phyloP scores from a whole-genome alignment of 2,888 invertebrate genomes.

The Lacanobia oleracea region DNA sequence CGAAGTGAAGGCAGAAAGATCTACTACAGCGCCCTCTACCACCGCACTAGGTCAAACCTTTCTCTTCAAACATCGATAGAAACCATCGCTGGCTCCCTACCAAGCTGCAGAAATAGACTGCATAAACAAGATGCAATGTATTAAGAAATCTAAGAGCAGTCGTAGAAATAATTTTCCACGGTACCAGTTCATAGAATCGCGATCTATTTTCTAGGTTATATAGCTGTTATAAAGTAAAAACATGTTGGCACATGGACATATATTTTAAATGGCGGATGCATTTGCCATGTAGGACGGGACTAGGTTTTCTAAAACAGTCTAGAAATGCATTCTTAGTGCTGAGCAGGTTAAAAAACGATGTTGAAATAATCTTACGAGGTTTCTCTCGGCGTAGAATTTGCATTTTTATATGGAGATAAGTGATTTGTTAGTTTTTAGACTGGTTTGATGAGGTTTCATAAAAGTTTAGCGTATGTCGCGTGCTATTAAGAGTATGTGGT shows the following conservation, averaged over 20 bases:
- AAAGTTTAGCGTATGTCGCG: conserved; percentile 40
- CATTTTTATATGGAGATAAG: conserved; percentile 63
- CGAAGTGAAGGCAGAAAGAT: conserved; percentile 87
- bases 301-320: conserved; percentile 82
- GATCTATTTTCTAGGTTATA: conserved; percentile 85
- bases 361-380: conserved; percentile 58
- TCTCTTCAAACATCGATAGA: conserved; percentile 24
- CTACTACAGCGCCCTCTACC: conserved; percentile 74
- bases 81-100: conserved; percentile 67
- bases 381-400: conserved; percentile 60
- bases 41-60: conserved; percentile 55
- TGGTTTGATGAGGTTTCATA: conserved; percentile 60
- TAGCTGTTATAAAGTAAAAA: conserved; percentile 83
- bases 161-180: conserved; percentile 34
- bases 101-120: accelerated
- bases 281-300: conserved; percentile 80
- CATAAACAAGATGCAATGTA: conserved; percentile 64
- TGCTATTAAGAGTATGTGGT: conserved; percentile 25
- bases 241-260: conserved; percentile 79
- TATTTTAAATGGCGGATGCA: conserved; percentile 84
- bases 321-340: conserved; percentile 76
- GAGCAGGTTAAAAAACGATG: conserved; percentile 64
- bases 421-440: conserved; percentile 63
- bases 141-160: background rate
- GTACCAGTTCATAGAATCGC: conserved; percentile 82